Conservation (phyloP, 2,797 vertebrate species). For the Diplodus sargus region DNA sequence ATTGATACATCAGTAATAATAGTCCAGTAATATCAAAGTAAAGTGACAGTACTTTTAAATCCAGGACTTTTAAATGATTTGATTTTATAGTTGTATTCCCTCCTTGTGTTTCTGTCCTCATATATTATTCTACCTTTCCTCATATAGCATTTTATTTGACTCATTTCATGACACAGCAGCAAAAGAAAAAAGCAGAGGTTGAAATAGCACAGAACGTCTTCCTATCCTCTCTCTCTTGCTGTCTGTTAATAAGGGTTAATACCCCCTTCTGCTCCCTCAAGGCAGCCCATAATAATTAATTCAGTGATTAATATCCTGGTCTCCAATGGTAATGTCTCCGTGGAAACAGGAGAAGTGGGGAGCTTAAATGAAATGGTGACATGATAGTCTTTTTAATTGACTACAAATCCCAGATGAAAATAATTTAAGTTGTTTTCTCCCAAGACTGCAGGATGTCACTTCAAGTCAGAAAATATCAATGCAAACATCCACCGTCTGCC, state of each 20-base stretch:
- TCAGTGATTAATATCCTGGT: constrained; percentile 79
- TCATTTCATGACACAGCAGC: constrained; percentile 34
- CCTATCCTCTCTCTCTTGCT: constrained; percentile 37
- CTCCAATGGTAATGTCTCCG: constrained; percentile 68
- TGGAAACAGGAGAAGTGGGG: constrained; percentile 67
- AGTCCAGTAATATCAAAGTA: too few species aligned
- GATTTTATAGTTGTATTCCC: neutral
- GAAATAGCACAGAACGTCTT: constrained; percentile 28
- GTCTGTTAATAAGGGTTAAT: constrained; percentile 76
- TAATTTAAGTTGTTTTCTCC: constrained; percentile 25
- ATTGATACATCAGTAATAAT: too few species aligned
- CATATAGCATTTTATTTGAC: neutral
- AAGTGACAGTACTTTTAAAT: too few species aligned
- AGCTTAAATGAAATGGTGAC: constrained; percentile 67
- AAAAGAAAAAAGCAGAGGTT: constrained; percentile 32
- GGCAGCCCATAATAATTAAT: constrained; percentile 78
- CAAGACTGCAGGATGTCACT: constrained; percentile 13
- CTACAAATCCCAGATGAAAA: constrained; percentile 62
- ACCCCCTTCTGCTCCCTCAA: constrained; percentile 70
- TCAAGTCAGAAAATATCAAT: constrained; percentile 23
- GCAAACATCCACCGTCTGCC: neutral
- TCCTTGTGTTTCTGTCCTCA: neutral
- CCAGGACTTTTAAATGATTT: neutral
- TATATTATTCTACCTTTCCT: constrained; percentile 1
- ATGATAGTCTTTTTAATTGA: constrained; percentile 68